Evolutionary conservation across 35 echinoderm and acorn worm genomes (phyloP).

Genomic region (Apostichopus parvimensis): DNA sequence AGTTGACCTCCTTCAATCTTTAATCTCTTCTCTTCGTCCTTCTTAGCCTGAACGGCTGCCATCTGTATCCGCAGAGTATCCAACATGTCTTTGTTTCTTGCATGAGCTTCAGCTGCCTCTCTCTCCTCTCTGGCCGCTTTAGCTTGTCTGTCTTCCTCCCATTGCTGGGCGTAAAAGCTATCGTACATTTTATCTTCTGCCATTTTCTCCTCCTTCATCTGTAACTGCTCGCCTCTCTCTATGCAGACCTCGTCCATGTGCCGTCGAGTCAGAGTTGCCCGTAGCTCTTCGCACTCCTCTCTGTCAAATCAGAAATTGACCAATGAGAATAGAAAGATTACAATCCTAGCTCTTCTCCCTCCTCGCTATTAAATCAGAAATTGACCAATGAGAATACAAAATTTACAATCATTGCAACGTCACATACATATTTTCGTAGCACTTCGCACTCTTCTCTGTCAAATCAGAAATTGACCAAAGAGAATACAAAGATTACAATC

Average conservation of each 20-base stretch:
- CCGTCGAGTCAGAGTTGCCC: conserved; percentile 80
- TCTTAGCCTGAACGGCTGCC: conserved; percentile 87
- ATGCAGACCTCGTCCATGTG: conserved; percentile 98
- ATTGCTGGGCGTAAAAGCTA: conserved; percentile 86
- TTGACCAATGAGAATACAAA: neutral
- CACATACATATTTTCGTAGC: no score
- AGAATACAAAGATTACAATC: no score
- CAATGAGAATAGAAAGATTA: no score
- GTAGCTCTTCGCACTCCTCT: conserved; percentile 95
- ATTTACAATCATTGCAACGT: no score
- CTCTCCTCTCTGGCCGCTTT: conserved; percentile 87
- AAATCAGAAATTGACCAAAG: no score
- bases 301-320: no score
- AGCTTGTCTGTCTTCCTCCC: conserved; percentile 86
- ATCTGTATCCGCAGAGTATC: conserved; percentile 82
- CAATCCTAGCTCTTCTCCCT: no score
- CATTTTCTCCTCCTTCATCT: conserved; percentile 71
- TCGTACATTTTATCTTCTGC: conserved; percentile 63
- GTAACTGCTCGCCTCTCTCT: conserved; percentile 80
- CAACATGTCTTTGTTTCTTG: conserved; percentile 86
- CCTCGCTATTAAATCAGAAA: conserved; percentile 20
- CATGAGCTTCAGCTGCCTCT: conserved; percentile 68
- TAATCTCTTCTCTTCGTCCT: conserved; percentile 81
- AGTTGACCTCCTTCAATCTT: conserved; percentile 88
- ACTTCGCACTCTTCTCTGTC: no score